These are phyloP conservation scores for Vireo griseus DNA, from an alignment of 2,797 vertebrate genomes.

Conservation along the genomic window DNA sequence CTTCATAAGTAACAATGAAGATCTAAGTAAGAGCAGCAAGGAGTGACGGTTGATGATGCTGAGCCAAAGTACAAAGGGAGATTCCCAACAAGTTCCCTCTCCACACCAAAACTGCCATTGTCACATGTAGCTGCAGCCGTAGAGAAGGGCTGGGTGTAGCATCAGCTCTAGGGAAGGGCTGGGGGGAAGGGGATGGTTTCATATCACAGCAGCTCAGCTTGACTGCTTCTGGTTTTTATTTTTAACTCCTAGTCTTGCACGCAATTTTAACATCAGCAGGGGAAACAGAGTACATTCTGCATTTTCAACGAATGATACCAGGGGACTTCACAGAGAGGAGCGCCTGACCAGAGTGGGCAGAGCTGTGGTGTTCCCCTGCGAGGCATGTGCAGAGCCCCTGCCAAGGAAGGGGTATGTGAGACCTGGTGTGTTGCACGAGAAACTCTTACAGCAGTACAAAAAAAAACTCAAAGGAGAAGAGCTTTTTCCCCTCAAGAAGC, in stretches of 20 bases:
- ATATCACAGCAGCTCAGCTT: rapidly evolving
- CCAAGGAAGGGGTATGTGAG: not conserved
- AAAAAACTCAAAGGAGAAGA: not conserved
- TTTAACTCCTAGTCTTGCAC: not conserved
- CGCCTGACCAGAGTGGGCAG: not conserved
- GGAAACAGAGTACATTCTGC: not conserved
- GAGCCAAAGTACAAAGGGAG: not conserved
- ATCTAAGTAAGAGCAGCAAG: not conserved
- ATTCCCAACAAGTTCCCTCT: not conserved
- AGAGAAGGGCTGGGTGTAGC: not conserved
- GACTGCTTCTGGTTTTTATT: constrained; percentile 5
- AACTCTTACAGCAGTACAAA: not conserved
- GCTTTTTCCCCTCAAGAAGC: not conserved
- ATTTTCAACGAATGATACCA: rapidly evolving
- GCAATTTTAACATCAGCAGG: not conserved
- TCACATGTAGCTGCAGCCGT: rapidly evolving
- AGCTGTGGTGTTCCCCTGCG: not conserved
- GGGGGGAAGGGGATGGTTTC: not conserved
- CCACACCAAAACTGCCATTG: not conserved
- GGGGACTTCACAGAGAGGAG: not conserved
- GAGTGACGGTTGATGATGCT: not conserved
- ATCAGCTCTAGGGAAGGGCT: not conserved
- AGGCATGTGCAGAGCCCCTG: rapidly evolving
- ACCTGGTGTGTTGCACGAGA: not conserved
- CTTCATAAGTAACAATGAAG: not conserved